Conservation (phyloP, 2,888 invertebrate species). For the Cynaeus angustus region DNA sequence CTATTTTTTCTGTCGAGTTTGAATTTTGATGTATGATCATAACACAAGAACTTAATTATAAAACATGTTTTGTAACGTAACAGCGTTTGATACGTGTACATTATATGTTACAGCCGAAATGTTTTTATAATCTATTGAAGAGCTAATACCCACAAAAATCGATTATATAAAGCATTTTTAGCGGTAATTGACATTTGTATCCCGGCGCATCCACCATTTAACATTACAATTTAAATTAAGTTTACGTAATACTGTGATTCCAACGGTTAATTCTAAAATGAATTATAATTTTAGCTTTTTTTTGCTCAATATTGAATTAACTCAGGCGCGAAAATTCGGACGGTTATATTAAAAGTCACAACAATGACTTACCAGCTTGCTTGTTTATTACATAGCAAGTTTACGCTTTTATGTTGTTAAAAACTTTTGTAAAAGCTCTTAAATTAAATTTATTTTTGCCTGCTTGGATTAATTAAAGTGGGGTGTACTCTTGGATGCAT, state of each 20-base stretch:
- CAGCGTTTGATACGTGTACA: no score
- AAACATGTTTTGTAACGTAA: no score
- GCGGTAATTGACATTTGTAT: background rate
- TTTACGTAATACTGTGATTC: no score
- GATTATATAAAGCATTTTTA: no score
- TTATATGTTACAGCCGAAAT: no score
- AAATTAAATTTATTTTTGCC: slow-evolving; percentile 16
- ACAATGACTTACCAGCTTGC: slow-evolving; percentile 11
- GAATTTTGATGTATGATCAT: no score
- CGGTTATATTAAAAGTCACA: slow-evolving; percentile 12
- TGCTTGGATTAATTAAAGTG: slow-evolving; percentile 4
- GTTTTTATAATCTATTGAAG: no score
- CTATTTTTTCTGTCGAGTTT: no score
- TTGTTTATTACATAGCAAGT: slow-evolving; percentile 7
- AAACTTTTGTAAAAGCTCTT: slow-evolving; percentile 9
- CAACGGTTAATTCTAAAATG: no score
- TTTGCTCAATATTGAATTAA: background rate
- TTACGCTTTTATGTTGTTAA: slow-evolving; percentile 8
- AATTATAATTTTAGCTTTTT: background rate
- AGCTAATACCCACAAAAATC: no score
- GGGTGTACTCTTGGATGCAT: background rate
- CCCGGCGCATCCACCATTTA: slow-evolving; percentile 7
- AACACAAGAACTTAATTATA: no score
- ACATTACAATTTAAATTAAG: no score
- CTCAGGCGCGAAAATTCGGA: slow-evolving; percentile 5